Evolutionary conservation across 2,888 invertebrate species (phyloP).

Genomic region (Agrochola lychnidis): DNA sequence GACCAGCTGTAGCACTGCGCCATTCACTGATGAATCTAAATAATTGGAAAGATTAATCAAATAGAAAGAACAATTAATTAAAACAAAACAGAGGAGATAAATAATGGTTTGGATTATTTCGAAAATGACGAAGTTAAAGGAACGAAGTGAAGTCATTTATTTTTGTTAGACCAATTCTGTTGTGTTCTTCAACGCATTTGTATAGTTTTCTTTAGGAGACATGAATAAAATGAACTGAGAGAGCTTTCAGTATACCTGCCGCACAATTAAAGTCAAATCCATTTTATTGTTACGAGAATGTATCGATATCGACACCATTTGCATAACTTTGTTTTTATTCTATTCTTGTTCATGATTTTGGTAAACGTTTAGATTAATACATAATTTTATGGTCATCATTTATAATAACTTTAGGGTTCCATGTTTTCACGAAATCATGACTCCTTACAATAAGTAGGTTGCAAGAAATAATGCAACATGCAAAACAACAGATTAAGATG

Average conservation of each 20-base stretch:
- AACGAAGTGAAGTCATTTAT: conserved; percentile 31
- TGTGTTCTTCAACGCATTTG: conserved; percentile 4
- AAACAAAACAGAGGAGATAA: conserved; percentile 38
- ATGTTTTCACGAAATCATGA: too few species aligned
- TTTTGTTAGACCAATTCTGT: conserved; percentile 12
- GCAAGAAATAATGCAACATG: too few species aligned
- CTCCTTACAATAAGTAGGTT: too few species aligned
- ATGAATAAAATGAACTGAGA: not conserved
- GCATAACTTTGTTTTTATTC: too few species aligned
- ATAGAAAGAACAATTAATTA: conserved; percentile 34
- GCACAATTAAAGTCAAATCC: not conserved
- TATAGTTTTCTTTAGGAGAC: not conserved
- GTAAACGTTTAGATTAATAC: too few species aligned
- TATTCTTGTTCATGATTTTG: too few species aligned
- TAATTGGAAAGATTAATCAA: conserved; percentile 62
- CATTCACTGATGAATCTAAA: conserved; percentile 92
- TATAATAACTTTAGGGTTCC: too few species aligned
- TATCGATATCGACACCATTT: conserved; percentile 5
- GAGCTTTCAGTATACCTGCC: not conserved
- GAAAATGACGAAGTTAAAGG: conserved; percentile 40
- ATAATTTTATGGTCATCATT: too few species aligned
- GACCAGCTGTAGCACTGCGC: conserved; percentile 92
- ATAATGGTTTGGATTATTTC: conserved; percentile 41
- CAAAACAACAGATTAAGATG: too few species aligned
- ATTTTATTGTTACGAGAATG: not conserved